Percentiles rank a stretch among this genome's conserved stretches.
Conservation (phyloP, 2,888 invertebrate species). For the Meganola albula region DNA sequence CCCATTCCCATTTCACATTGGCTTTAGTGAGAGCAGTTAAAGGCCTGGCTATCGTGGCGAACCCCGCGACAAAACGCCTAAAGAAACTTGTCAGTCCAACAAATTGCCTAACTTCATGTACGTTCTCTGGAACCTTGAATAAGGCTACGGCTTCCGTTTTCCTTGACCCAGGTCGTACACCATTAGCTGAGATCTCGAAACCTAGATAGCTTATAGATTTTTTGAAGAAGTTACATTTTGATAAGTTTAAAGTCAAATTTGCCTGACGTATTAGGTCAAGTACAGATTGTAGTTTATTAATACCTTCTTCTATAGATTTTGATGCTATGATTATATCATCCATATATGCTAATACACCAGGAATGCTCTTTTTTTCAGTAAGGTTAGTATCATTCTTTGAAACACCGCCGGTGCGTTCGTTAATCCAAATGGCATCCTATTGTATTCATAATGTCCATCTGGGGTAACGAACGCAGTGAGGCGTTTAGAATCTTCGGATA, state of each 20-base stretch:
- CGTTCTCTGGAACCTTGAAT: constrained; percentile 1
- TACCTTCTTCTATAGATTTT: neutral
- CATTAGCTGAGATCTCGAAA: constrained; percentile 1
- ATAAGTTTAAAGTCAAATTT: neutral
- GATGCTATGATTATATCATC: neutral
- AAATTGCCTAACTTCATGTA: constrained; percentile 7
- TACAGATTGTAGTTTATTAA: neutral
- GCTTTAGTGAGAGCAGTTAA: constrained; percentile 4
- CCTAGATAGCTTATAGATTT: constrained; percentile 2
- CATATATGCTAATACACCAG: neutral
- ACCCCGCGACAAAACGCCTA: constrained; percentile 5
- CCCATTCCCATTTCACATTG: constrained; percentile 1
- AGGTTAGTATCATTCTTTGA: neutral
- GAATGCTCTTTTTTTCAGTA: neutral
- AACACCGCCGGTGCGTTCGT: neutral
- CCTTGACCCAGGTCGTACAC: neutral
- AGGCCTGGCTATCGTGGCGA: constrained; percentile 6
- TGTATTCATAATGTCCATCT: constrained; percentile 4
- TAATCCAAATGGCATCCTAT: neutral
- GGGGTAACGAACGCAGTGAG: constrained; percentile 4
- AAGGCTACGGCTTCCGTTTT: neutral
- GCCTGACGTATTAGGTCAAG: neutral
- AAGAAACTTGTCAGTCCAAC: constrained; percentile 7
- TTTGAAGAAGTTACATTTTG: constrained; percentile 2
- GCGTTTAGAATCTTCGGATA: neutral